phyloP scores from a whole-genome alignment of 2,888 invertebrate species.

The Cheilosia variabilis region DNA sequence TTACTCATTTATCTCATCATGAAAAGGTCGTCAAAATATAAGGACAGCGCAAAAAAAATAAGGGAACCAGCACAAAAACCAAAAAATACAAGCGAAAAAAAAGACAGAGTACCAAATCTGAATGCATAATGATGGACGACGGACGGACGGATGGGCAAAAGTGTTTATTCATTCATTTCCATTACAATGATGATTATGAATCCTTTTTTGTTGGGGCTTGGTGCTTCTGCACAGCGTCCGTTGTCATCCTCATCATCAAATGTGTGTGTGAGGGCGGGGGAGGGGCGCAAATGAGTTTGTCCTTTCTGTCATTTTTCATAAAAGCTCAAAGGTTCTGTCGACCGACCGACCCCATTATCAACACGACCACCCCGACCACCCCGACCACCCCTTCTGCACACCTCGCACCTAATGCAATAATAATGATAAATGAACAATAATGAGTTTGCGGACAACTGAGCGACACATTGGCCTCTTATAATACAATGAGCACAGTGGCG shows the following conservation, averaged over 20 bases:
- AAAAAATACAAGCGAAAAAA: not conserved
- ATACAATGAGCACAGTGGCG: conserved; percentile 58
- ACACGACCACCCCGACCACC: not conserved
- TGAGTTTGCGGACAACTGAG: conserved; percentile 75
- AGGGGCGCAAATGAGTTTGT: conserved; percentile 72
- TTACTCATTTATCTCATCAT: conserved; percentile 71
- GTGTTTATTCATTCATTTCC: conserved; percentile 74
- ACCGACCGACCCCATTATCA: conserved; percentile 15
- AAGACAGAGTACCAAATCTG: conserved; percentile 57
- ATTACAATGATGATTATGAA: conserved; percentile 75
- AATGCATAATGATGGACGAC: conserved; percentile 72
- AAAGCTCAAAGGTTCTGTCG: conserved; percentile 59
- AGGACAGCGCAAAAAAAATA: conserved; percentile 24
- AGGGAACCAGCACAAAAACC: not conserved
- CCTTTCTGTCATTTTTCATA: conserved; percentile 75
- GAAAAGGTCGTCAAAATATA: conserved; percentile 69
- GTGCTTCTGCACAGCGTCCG: conserved; percentile 12
- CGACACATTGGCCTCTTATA: conserved; percentile 74
- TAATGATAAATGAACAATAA: conserved; percentile 75
- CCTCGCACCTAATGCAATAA: conserved; percentile 71
- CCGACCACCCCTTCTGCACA: not conserved
- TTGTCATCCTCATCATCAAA: conserved; percentile 51
- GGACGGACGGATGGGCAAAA: conserved; percentile 46
- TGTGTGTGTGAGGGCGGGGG: not conserved
- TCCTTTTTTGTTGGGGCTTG: conserved; percentile 53